Conservation (phyloP, 2,113 vertebrate genomes). For the Solea solea region DNA sequence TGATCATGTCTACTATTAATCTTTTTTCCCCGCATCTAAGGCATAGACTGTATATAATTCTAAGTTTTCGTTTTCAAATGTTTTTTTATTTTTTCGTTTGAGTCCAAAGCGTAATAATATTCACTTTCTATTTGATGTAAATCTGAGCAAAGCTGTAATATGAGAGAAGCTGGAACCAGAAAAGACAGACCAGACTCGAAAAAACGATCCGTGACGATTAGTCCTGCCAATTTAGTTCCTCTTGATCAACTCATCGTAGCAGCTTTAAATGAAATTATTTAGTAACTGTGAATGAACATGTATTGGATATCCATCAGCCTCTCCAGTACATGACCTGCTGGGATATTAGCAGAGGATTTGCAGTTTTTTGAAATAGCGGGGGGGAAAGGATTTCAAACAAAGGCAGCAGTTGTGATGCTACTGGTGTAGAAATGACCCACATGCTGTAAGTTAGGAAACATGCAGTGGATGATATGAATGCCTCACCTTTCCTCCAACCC, state of each 20-base stretch:
- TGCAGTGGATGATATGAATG: conserved; percentile 59
- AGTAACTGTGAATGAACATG: background rate
- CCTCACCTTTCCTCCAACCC: conserved; percentile 53
- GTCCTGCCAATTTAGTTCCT: background rate
- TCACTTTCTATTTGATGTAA: background rate
- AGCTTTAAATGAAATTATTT: background rate
- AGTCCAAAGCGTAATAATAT: background rate
- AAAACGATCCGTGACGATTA: background rate
- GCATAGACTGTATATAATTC: no score
- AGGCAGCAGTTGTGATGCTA: conserved; percentile 34
- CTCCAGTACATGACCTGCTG: background rate
- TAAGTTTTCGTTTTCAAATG: no score
- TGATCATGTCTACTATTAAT: no score
- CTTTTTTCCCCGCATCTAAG: no score
- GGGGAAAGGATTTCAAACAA: conserved; percentile 53
- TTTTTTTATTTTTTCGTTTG: no score
- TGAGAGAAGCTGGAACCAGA: background rate
- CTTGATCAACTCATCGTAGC: background rate
- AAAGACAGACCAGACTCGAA: background rate
- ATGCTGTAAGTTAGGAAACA: conserved; percentile 72
- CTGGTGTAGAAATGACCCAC: conserved; percentile 59
- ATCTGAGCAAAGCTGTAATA: background rate
- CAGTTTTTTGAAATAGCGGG: conserved; percentile 22
- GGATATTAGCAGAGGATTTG: conserved; percentile 17
- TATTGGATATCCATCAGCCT: conserved; percentile 1